Percentiles rank a stretch among this genome's conserved stretches.
Conservation (phyloP, 2,888 invertebrate species). For the Drosophila neonasuta region DNA sequence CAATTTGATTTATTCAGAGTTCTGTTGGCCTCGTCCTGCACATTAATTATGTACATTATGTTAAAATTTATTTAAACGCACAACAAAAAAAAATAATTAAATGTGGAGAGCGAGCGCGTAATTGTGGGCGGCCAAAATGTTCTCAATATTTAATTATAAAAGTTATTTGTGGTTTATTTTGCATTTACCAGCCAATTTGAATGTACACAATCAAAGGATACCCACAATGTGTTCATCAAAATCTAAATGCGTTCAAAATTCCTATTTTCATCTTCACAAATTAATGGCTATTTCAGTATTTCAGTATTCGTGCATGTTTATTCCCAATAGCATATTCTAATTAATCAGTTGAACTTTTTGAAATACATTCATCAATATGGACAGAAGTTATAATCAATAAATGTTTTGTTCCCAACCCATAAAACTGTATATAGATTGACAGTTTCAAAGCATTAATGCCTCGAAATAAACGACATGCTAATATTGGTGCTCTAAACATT, state of each 20-base stretch:
- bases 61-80: slow-evolving; percentile 68
- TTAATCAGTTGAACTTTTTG: not conserved
- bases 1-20: slow-evolving; percentile 51
- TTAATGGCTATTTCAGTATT: not conserved
- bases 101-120: slow-evolving; percentile 23
- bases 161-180: slow-evolving; percentile 42
- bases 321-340: not conserved
- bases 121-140: slow-evolving; percentile 43
- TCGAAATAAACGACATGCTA: not conserved
- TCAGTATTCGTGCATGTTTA: not conserved
- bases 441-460: not conserved
- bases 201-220: not conserved
- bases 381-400: no score
- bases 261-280: not conserved
- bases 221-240: slow-evolving; percentile 45
- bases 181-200: slow-evolving; percentile 22
- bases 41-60: slow-evolving; percentile 73
- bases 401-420: slow-evolving; percentile 7
- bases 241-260: slow-evolving; percentile 30
- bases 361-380: no score
- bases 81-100: slow-evolving; percentile 26
- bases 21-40: slow-evolving; percentile 37
- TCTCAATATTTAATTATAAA: slow-evolving; percentile 63
- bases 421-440: slow-evolving; percentile 52
- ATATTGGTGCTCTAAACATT: no score